A percentile compares a stretch with the other conserved stretches of the same genome.
Evolutionary conservation across 1,140 invertebrate species (phyloP).

Genomic region (Drosophila kikkawai): DNA sequence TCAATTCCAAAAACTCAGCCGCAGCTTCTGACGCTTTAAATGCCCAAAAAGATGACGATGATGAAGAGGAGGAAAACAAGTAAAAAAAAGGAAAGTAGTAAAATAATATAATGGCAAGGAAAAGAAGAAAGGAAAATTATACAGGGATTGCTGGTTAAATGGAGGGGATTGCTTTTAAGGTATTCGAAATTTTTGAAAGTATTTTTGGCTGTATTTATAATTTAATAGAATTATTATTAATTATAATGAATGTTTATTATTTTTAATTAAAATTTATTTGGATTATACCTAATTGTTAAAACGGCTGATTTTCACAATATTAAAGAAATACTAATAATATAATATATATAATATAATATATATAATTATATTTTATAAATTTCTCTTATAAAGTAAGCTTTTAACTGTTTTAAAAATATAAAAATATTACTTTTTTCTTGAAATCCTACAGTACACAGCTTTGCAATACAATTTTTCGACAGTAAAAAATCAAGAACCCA

Average conservation of each 20-base stretch:
- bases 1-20: conserved; percentile 60
- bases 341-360: background rate
- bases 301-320: too few relatives aligned
- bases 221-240: background rate
- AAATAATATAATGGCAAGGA: conserved; percentile 18
- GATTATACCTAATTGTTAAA: background rate
- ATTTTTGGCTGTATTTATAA: too few relatives aligned
- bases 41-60: conserved; percentile 40
- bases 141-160: background rate
- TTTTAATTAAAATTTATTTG: background rate
- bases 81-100: conserved; percentile 11
- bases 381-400: too few relatives aligned
- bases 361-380: too few relatives aligned
- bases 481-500: too few relatives aligned
- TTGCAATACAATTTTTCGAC: background rate
- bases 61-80: conserved; percentile 35
- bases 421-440: background rate
- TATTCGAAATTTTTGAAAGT: too few relatives aligned
- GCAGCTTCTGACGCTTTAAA: conserved; percentile 53
- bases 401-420: too few relatives aligned
- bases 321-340: background rate
- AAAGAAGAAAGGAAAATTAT: conserved; percentile 7
- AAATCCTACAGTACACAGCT: background rate
- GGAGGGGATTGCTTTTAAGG: background rate
- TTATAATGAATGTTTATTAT: too few relatives aligned